Evolutionary conservation across 2,888 invertebrate genomes (phyloP).

Genomic region (Lithophane ornitopus): DNA sequence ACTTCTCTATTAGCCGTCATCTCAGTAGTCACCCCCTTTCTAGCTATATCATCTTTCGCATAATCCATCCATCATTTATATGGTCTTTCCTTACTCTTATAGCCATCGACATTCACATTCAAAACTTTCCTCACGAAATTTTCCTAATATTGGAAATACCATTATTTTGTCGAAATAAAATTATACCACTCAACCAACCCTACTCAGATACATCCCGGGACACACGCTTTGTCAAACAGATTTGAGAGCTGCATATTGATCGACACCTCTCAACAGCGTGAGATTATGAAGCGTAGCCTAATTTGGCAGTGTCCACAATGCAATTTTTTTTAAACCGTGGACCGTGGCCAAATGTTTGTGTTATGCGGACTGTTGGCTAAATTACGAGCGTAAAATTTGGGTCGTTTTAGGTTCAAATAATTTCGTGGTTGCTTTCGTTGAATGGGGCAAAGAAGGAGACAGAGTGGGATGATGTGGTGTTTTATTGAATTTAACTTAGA

Average conservation of each 20-base stretch:
- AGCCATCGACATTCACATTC: too few species aligned
- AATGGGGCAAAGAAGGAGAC: not conserved
- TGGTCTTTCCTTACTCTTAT: too few species aligned
- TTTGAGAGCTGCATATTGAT: constrained; percentile 58
- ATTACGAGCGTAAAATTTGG: constrained; percentile 42
- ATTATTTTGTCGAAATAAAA: not conserved
- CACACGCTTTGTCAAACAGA: constrained; percentile 43
- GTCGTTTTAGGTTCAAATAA: constrained; percentile 33
- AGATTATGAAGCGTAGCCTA: constrained; percentile 44
- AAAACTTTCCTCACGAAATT: too few species aligned
- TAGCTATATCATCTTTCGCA: too few species aligned
- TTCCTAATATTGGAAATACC: too few species aligned
- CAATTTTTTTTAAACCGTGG: constrained; percentile 48
- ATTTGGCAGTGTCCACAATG: constrained; percentile 61
- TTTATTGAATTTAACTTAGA: not conserved
- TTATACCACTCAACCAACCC: constrained; percentile 1
- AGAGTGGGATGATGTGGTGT: too few species aligned
- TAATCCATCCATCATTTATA: too few species aligned
- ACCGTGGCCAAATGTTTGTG: constrained; percentile 50
- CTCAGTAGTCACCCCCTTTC: too few species aligned
- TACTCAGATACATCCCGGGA: constrained; percentile 30
- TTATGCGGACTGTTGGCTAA: constrained; percentile 40
- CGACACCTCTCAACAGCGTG: constrained; percentile 39
- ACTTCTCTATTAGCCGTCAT: too few species aligned
- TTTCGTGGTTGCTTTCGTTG: constrained; percentile 8